These are phyloP conservation scores for Gambusia holbrooki DNA, from an alignment of 2,113 vertebrate species.

Conservation along the genomic window DNA sequence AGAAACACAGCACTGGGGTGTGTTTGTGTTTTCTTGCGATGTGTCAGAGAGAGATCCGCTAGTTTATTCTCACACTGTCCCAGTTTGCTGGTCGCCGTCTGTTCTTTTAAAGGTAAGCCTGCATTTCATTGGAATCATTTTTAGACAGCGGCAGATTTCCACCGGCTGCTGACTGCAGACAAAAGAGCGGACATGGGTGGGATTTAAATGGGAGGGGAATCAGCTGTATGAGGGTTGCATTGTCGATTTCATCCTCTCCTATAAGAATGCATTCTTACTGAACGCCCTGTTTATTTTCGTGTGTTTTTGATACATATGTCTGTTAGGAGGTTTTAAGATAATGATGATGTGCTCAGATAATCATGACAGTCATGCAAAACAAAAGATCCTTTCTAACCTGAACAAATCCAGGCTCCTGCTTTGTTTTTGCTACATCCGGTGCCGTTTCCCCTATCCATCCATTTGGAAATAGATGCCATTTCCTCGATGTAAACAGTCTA, in stretches of 20 bases:
- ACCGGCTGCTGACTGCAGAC: slow-evolving; percentile 55
- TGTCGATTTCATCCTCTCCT: slow-evolving; percentile 27
- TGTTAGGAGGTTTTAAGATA: background rate
- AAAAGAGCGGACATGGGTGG: slow-evolving; percentile 77
- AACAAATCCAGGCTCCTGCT: slow-evolving; percentile 33
- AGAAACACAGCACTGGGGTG: slow-evolving; percentile 31
- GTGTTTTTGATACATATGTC: background rate
- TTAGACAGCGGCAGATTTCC: background rate
- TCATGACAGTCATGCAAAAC: slow-evolving; percentile 27
- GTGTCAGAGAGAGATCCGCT: slow-evolving; percentile 6
- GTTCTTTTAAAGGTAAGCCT: slow-evolving; percentile 54
- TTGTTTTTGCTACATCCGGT: slow-evolving; percentile 17
- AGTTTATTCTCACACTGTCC: background rate
- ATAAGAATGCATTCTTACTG: background rate
- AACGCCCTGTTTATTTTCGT: background rate
- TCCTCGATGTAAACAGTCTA: background rate
- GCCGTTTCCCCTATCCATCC: background rate
- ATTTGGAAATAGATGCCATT: slow-evolving; percentile 18
- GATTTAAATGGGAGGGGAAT: slow-evolving; percentile 78
- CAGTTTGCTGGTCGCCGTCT: background rate
- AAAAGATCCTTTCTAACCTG: slow-evolving; percentile 4
- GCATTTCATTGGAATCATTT: background rate
- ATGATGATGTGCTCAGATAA: background rate
- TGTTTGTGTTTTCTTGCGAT: background rate
- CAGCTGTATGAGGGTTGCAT: slow-evolving; percentile 63